Conservation (phyloP, 2,113 vertebrate genomes). For the Isurus oxyrinchus region DNA sequence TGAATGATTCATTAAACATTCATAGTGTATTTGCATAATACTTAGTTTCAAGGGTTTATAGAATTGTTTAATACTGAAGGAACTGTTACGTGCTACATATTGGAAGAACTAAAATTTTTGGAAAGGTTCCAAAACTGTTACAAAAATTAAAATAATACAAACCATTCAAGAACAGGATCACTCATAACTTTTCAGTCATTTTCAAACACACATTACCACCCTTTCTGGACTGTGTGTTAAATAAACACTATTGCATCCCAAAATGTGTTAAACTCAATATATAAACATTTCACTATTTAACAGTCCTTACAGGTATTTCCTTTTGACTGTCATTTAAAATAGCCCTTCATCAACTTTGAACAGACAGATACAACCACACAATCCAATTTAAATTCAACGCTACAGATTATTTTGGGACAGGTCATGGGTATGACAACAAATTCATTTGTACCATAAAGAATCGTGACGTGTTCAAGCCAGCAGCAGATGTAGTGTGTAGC, state of each 20-base stretch:
- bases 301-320: neutral
- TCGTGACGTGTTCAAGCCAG: neutral
- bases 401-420: slow-evolving; percentile 44
- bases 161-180: neutral
- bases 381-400: slow-evolving; percentile 45
- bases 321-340: neutral
- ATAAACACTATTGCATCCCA: neutral
- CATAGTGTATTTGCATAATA: neutral
- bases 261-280: neutral
- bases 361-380: slow-evolving; percentile 35
- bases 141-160: neutral
- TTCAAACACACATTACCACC: neutral
- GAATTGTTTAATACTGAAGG: neutral
- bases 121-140: neutral
- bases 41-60: neutral
- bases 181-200: neutral
- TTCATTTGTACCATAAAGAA: slow-evolving; percentile 50
- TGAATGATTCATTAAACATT: neutral
- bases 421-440: slow-evolving; percentile 43
- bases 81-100: too few species aligned
- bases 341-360: slow-evolving; percentile 33
- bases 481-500: neutral
- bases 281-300: neutral
- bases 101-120: neutral
- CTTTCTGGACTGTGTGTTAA: neutral